Percentiles rank a stretch among this genome's conserved stretches.
Evolutionary conservation across 37 sponge, comb jelly and placozoan genomes (phyloP).

Genomic region (Aplysina aerophoba): DNA sequence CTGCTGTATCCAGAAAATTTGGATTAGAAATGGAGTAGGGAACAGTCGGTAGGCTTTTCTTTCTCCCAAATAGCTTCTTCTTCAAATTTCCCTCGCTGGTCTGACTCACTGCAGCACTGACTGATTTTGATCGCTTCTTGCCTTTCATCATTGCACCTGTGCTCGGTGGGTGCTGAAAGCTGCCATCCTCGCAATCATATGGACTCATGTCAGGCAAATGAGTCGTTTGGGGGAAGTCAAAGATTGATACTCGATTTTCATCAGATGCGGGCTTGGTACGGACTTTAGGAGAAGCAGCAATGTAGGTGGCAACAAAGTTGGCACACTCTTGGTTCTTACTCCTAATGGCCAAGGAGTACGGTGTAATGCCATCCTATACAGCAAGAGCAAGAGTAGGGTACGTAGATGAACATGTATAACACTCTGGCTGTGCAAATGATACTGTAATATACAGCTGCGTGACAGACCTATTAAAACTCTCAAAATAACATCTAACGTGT

Average conservation of each 20-base stretch:
- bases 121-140: slow-evolving; percentile 1
- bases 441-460: too few species aligned
- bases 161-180: neutral
- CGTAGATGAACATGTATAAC: too few species aligned
- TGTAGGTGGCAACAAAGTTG: slow-evolving; percentile 64
- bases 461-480: too few species aligned
- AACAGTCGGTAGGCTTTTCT: slow-evolving; percentile 29
- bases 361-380: slow-evolving; percentile 71
- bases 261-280: slow-evolving; percentile 20
- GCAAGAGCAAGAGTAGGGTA: neutral
- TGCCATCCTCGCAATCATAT: slow-evolving; percentile 12
- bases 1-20: slow-evolving; percentile 33
- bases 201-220: neutral
- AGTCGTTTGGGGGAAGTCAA: slow-evolving; percentile 22
- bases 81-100: too few species aligned
- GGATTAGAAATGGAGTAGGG: slow-evolving; percentile 21
- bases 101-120: neutral
- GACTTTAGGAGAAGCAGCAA: slow-evolving; percentile 34
- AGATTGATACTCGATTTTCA: slow-evolving; percentile 24
- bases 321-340: slow-evolving; percentile 47
- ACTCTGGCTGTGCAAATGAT: too few species aligned
- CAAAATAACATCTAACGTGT: too few species aligned
- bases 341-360: slow-evolving; percentile 68
- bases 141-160: neutral
- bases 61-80: slow-evolving; percentile 8